These are phyloP conservation scores for Cygnus atratus DNA, from an alignment of 2,113 vertebrate genomes.

Conservation along the genomic window DNA sequence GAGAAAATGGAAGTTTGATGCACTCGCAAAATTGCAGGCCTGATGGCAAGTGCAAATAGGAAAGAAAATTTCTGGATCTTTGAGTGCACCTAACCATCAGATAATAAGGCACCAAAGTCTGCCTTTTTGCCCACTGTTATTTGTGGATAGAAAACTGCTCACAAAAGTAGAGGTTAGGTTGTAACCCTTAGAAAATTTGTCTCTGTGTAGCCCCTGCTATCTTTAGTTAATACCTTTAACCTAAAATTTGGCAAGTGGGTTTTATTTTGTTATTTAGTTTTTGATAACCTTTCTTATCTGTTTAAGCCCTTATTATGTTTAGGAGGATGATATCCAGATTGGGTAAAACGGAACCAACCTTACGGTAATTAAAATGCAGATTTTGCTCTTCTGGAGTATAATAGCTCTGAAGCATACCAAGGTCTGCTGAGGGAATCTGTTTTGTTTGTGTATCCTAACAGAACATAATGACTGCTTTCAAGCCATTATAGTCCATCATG, in stretches of 20 bases:
- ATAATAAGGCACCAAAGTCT: background rate
- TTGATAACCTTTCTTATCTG: background rate
- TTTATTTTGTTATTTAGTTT: background rate
- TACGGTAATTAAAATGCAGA: conserved; percentile 58
- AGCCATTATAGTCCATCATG: conserved; percentile 49
- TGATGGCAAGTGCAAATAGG: background rate
- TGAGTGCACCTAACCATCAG: background rate
- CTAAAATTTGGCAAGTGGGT: background rate
- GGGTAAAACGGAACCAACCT: conserved; percentile 16
- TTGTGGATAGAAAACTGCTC: background rate
- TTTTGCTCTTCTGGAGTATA: conserved; percentile 25
- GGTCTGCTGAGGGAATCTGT: conserved; percentile 42
- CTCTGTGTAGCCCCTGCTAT: background rate
- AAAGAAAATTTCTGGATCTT: background rate
- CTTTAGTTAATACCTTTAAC: background rate
- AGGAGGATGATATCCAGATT: background rate
- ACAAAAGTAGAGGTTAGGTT: background rate
- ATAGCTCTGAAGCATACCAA: conserved; percentile 26
- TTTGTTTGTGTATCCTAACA: conserved; percentile 53
- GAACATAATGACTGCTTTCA: conserved; percentile 60
- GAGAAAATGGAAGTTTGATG: background rate
- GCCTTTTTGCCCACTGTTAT: background rate
- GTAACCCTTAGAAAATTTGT: background rate
- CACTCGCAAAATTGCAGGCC: background rate
- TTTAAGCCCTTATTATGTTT: background rate